These are phyloP conservation scores for Eupithecia pulchellata DNA, from an alignment of 2,888 invertebrate species.

Conservation along the genomic window DNA sequence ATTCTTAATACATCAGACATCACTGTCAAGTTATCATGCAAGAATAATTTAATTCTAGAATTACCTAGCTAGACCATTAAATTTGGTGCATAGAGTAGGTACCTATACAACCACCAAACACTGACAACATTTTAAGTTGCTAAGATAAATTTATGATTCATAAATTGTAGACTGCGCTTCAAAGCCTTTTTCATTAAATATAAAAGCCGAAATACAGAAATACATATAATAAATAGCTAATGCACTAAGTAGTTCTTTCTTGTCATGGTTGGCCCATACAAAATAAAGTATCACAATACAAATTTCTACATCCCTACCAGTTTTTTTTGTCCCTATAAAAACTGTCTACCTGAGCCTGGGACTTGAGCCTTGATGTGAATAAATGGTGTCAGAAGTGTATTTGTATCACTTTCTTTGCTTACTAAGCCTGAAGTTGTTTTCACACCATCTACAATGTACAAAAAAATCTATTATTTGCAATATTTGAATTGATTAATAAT, in stretches of 20 bases:
- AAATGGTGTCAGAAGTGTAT: neutral
- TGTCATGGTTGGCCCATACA: neutral
- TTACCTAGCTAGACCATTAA: neutral
- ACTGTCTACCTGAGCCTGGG: neutral
- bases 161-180: neutral
- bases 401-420: neutral
- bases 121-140: neutral
- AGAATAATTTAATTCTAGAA: neutral
- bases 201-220: no score
- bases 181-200: neutral
- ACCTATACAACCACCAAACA: neutral
- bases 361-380: neutral
- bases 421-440: neutral
- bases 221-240: no score
- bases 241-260: neutral
- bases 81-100: neutral
- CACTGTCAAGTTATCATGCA: neutral
- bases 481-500: neutral
- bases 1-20: neutral
- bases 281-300: neutral
- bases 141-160: neutral
- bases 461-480: neutral
- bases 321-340: neutral
- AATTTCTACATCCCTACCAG: neutral
- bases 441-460: no score